A percentile compares a stretch with the other conserved stretches of the same genome.
Evolutionary conservation across 1,140 invertebrate genomes (phyloP).

Genomic region (Adelges cooleyi): DNA sequence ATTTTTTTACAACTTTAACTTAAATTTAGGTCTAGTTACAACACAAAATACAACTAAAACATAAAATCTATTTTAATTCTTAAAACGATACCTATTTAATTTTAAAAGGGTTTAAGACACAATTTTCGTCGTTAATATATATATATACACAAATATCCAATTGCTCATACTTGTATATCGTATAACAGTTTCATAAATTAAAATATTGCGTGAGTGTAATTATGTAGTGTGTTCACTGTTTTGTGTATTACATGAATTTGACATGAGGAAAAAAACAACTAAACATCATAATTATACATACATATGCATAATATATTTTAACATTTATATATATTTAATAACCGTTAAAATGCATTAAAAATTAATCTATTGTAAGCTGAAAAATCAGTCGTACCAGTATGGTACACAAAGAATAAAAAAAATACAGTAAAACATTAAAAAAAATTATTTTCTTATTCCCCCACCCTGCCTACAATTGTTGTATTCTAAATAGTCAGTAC

Average conservation of each 20-base stretch:
- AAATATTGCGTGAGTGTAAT: background rate
- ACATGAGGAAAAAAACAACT: background rate
- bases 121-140: conserved; percentile 9
- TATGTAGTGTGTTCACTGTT: conserved; percentile 23
- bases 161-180: background rate
- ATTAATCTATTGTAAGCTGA: no score
- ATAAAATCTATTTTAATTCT: background rate
- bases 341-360: no score
- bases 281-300: conserved; percentile 3
- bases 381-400: no score
- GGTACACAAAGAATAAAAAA: no score
- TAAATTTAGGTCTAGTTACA: conserved; percentile 23
- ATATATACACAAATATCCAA: background rate
- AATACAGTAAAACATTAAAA: background rate
- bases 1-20: conserved; percentile 25
- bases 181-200: background rate
- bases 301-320: background rate
- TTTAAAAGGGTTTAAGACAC: conserved; percentile 14
- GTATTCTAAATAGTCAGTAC: background rate
- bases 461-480: conserved; percentile 8
- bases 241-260: background rate
- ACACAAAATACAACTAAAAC: conserved; percentile 21
- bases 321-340: no score
- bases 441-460: background rate
- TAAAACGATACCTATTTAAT: background rate